Base-by-base conservation (phyloP, 2,888 invertebrate species). In the Acanthacorydalis orientalis region DNA sequence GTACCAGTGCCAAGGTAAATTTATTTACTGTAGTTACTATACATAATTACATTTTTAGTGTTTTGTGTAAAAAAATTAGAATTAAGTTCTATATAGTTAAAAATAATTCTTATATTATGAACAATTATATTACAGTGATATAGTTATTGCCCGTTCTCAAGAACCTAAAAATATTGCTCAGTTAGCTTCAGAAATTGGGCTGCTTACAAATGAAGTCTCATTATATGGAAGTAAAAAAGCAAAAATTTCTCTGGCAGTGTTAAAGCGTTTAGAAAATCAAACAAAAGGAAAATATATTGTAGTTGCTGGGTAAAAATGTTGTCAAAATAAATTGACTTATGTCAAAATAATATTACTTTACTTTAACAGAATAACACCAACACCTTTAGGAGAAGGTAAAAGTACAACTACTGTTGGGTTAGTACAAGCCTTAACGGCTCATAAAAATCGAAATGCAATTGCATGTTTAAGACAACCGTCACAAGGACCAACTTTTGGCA, bases 381-480 rank as follows among this genome's bases (percentile, higher is more conserved):
- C 98, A 0, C 95, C 97, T 0, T 72, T 98, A n/a, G 98, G 98
- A 1, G 97, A 98, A 70, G 97, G 97, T 32, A 98, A 98, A 70
- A 95, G 92, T 58, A 98, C 98, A 0, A 95, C 93, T 0, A 76
- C 90, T 0, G 73, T 98, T 51, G 98, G 97, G 2, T 66, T 97
- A 53, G 84, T 83, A 4, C 98, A 98, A 67, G 95, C 97, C 1
- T 68, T 98, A 47, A 78, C 84, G 1, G 88, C 87, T 0, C 89
- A 91, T 59, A 78, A 80, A 54, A 74, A 78, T 4, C 80, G 76
- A 54, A 96, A 97, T 67, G 79, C 90, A 0, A 83, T 98, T 61
- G 97, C 91, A 1, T 92, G 91, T 58, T 77, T 98, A 58, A 76
- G 98, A 1, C 98, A 98, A 62, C 97, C 98, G 1, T 96, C 95